These are phyloP conservation scores for Donacobius atricapilla DNA, from an alignment of 2,113 vertebrate genomes.

Conservation along the genomic window DNA sequence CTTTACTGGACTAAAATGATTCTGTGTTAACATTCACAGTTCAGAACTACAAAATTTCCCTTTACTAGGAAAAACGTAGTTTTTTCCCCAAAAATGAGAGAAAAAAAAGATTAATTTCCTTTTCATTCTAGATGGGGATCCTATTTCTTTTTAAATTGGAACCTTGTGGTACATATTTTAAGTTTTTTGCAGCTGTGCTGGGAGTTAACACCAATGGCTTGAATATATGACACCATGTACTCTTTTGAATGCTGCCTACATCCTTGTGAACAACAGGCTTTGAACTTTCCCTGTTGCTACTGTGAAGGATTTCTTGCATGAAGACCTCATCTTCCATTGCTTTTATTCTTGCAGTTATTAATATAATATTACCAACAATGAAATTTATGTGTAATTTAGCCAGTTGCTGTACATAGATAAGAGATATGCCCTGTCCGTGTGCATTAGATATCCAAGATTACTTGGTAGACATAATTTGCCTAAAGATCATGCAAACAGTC, in stretches of 20 bases:
- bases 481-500: neutral
- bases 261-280: neutral
- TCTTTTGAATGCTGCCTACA: neutral
- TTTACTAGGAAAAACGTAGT: neutral
- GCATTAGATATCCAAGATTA: neutral
- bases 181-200: neutral
- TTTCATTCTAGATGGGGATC: neutral
- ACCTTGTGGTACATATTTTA: neutral
- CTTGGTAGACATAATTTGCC: neutral
- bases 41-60: neutral
- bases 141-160: neutral
- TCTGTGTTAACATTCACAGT: neutral
- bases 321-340: neutral
- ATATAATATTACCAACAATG: neutral
- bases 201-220: neutral
- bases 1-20: neutral
- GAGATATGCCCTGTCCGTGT: neutral
- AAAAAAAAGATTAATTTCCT: neutral
- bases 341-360: neutral
- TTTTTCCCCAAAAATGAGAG: neutral
- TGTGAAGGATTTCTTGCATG: neutral
- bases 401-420: neutral
- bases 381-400: neutral
- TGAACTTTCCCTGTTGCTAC: neutral
- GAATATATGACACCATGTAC: no score